Base-by-base conservation (phyloP, 2,113 vertebrate species). In the Megaleporinus macrocephalus region DNA sequence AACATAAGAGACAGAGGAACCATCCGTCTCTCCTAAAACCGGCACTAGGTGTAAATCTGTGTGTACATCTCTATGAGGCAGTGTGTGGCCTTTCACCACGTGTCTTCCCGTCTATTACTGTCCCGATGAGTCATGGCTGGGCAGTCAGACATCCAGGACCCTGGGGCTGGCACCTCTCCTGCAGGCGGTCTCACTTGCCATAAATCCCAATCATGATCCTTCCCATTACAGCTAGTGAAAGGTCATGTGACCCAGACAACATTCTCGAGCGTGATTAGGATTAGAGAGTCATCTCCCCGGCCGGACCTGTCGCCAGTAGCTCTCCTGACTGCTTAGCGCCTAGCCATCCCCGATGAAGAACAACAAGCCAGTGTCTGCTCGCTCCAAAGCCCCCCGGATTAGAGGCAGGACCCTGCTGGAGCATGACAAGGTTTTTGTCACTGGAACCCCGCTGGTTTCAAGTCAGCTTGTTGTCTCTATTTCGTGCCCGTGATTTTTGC, bases 221-320 rank as follows among this genome's bases (percentile, higher is more conserved):
- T 87, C 88, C 90, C 78, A 83, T 88, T 87, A 87, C 84, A 84
- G 80, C 74, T 76, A 89, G 86, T 27, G 74, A 88, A 84, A 83
- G 85, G 90, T 94, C 91, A 92, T 90, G 93, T 94, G 92, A 85
- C 90, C 89, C 88, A 92, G 91, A 93, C 91, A 91, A 89, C 90
- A 91, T 92, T 93, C 91, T 88, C 89, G 71, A 84, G 83, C 91
- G 84, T 94, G 92, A 93, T 94, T 89, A 92, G 92, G 93, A 92
- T 95, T 94, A 94, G 89, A 87, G 90, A 92, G 90, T 86, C 92
- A 94, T 94, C 91, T 92, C 90, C 87, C 87, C 79, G 88, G 86
- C 91, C 90, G 84, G 92, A 93, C 88, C 90, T 94, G 94, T 94
- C 94, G 93, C 94, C 93, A 94, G 93, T 92, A 94, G 94, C 93